Evolutionary conservation across 2,888 invertebrate species (phyloP).

Genomic region (Caenorhabditis sinica): DNA sequence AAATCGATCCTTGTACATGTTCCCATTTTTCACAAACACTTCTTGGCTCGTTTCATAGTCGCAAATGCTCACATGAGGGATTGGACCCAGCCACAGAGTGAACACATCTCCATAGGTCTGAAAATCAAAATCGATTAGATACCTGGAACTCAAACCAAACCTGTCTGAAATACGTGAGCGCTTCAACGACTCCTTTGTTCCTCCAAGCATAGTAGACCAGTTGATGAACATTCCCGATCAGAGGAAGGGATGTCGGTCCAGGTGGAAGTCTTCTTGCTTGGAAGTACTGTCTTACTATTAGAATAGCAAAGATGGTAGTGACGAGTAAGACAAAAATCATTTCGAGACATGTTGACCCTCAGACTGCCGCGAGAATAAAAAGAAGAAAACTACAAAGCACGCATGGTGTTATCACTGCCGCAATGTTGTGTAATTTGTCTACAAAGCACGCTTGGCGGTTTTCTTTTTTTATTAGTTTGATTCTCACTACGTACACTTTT

Average conservation of each 20-base stretch:
- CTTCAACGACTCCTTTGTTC: conserved; percentile 40
- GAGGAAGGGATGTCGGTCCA: conserved; percentile 59
- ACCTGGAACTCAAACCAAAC: conserved; percentile 4
- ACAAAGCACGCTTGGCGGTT: conserved; percentile 1
- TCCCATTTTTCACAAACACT: conserved; percentile 59
- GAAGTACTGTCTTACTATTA: conserved; percentile 33
- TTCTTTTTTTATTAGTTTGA: too few relatives aligned
- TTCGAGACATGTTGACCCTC: neutral
- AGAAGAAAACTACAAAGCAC: conserved; percentile 18
- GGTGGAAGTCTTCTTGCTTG: conserved; percentile 33
- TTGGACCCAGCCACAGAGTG: conserved; percentile 62
- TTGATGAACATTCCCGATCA: conserved; percentile 66
- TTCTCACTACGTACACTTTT: too few relatives aligned
- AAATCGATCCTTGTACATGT: conserved; percentile 45
- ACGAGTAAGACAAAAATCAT: conserved; percentile 36
- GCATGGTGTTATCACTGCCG: neutral
- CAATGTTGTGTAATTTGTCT: conserved; percentile 6
- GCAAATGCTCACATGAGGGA: conserved; percentile 52
- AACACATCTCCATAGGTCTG: conserved; percentile 59
- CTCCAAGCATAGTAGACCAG: conserved; percentile 19
- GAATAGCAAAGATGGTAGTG: conserved; percentile 21
- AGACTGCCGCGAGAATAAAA: conserved; percentile 12
- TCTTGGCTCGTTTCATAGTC: conserved; percentile 54
- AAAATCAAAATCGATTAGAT: neutral
- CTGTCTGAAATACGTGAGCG: conserved; percentile 40